phyloP scores from a whole-genome alignment of 2,113 vertebrate species.

The Lasiurus cinereus region DNA sequence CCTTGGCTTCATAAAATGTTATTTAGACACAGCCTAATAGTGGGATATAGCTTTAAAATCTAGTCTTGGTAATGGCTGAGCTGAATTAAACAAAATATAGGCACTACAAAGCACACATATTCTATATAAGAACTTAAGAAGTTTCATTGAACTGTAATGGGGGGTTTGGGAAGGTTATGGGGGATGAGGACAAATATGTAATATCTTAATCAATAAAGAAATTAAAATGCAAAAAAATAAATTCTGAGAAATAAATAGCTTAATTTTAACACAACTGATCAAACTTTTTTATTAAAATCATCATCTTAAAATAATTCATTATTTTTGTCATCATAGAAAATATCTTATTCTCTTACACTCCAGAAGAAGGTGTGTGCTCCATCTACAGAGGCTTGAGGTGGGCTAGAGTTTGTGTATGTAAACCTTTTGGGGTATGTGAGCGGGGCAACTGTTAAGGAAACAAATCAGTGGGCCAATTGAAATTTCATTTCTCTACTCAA shows the following conservation, averaged over 20 bases:
- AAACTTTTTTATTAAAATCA: background rate
- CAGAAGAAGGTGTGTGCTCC: background rate
- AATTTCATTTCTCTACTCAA: constrained; percentile 86
- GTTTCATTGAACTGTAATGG: background rate
- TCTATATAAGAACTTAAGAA: background rate
- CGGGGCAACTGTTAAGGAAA: constrained; percentile 61
- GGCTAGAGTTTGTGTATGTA: constrained; percentile 16
- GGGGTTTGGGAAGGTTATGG: no score
- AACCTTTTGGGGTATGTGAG: background rate
- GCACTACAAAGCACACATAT: background rate
- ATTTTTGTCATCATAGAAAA: constrained; percentile 19
- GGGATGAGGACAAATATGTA: no score
- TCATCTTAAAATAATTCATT: background rate
- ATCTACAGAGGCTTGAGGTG: background rate
- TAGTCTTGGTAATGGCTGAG: background rate
- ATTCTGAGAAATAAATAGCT: background rate
- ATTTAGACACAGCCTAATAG: background rate
- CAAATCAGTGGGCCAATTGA: constrained; percentile 87
- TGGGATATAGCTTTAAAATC: background rate
- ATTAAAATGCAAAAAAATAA: background rate
- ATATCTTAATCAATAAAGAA: no score
- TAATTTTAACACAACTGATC: background rate
- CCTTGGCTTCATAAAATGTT: background rate
- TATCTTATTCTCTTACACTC: background rate
- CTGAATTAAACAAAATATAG: background rate